Evolutionary conservation across 2,888 invertebrate genomes (phyloP).

Genomic region (Conistra vaccinii): DNA sequence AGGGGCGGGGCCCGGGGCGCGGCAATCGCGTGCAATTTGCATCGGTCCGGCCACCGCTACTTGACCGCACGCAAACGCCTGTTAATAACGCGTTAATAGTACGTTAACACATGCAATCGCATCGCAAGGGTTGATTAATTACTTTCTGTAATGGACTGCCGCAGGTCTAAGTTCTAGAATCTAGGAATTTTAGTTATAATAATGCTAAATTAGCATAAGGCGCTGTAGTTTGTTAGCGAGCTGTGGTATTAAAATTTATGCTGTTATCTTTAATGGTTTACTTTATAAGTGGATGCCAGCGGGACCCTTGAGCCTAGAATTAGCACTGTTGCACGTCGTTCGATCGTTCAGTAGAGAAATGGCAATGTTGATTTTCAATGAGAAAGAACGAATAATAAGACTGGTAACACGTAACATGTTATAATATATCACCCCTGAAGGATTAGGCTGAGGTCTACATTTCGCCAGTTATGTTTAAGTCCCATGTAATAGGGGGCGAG

Average conservation of each 20-base stretch:
- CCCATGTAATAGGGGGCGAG: too few species aligned
- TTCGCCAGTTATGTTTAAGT: too few species aligned
- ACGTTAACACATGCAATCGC: slow-evolving; percentile 71
- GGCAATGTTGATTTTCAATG: not conserved
- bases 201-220: slow-evolving; percentile 39
- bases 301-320: slow-evolving; percentile 9
- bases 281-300: slow-evolving; percentile 16
- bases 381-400: not conserved
- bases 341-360: not conserved
- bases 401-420: too few species aligned
- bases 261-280: slow-evolving; percentile 42
- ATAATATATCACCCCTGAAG: too few species aligned
- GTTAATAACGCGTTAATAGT: slow-evolving; percentile 66
- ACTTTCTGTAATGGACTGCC: slow-evolving; percentile 58
- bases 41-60: slow-evolving; percentile 63
- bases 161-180: slow-evolving; percentile 32
- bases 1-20: slow-evolving; percentile 66
- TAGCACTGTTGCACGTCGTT: slow-evolving; percentile 22
- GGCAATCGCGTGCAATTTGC: slow-evolving; percentile 70
- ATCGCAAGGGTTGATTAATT: slow-evolving; percentile 65
- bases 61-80: slow-evolving; percentile 66
- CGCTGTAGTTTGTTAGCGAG: slow-evolving; percentile 10
- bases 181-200: slow-evolving; percentile 51
- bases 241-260: slow-evolving; percentile 42
- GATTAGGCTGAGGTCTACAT: too few species aligned